Base-by-base conservation (phyloP, 1,140 invertebrate genomes). In the Drosophila sproati region DNA sequence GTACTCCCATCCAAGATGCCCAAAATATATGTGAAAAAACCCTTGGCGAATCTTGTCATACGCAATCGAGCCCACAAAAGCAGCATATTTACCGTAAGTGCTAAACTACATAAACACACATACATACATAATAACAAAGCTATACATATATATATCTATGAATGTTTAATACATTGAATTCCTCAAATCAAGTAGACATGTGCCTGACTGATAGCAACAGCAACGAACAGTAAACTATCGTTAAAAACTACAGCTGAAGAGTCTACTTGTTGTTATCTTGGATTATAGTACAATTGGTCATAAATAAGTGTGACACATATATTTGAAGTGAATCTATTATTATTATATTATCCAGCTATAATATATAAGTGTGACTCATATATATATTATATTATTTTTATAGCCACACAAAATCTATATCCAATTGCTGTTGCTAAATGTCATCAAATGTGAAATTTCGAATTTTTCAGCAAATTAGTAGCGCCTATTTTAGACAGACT, bases 51-150 rank as follows among this genome's bases (percentile, higher is more conserved):
- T 74, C 95, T 96, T 93, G 95, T 96, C 80, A 95, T 96, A 91
- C 93, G 95, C 87, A 95, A 95, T 91, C 94, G 95, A 91, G 94
- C 95, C 86, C 95, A 96, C 80, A 96, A 96, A 93, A 95, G 96
- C 93, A 95, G 94, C 78, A 95, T 96, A 70, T 95, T 96, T 83
- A 96, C 95, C 92, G 95, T 96, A 94, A 94, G 94, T 93, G 41
- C 52, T 29, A 32, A 28, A 5, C 45, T 32, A 31, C 35, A 59
- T 10, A 51, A 34, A 31, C 45, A 66, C 10, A 52, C 47, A 31
- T 41, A 43, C 5, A 41, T 43, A 56, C 12, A 10, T 56, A 63
- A 1, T 0, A 39, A 12, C 5, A 37, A 35, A n/a, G 3, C 8
- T 20, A 5, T 60, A 32, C 8, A 34, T 47, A 32, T 48, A 31